Conservation (phyloP, 2,113 vertebrate genomes). For the Cebidichthys violaceus region DNA sequence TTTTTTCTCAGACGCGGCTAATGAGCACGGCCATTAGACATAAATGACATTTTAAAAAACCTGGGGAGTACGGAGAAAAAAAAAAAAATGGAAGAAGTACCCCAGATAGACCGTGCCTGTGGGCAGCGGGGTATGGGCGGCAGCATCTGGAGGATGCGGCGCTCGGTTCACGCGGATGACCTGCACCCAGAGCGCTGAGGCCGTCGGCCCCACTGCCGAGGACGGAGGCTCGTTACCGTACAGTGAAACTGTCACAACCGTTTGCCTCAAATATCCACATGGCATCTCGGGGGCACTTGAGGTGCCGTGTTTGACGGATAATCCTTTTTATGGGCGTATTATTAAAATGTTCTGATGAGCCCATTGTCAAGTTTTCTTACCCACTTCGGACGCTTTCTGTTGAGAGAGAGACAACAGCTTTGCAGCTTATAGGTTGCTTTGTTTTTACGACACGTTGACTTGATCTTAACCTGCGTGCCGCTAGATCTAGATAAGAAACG, state of each 20-base stretch:
- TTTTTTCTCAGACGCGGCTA: conserved; percentile 79
- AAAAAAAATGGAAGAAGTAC: conserved; percentile 66
- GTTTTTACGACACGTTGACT: background rate
- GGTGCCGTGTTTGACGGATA: conserved; percentile 23
- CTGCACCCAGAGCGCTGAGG: conserved; percentile 39
- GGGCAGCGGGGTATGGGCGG: conserved; percentile 45
- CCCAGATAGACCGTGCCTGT: conserved; percentile 47
- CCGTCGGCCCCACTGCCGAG: conserved; percentile 51
- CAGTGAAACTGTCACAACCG: conserved; percentile 28
- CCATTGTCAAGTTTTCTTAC: background rate
- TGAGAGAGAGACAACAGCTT: background rate
- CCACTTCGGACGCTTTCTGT: background rate
- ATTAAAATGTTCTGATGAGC: conserved; percentile 18
- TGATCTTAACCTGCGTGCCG: background rate
- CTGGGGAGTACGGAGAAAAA: conserved; percentile 64
- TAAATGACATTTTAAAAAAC: conserved; percentile 82
- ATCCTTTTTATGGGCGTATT: conserved; percentile 12
- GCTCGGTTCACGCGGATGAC: conserved; percentile 32
- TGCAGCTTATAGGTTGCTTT: background rate
- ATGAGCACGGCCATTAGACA: conserved; percentile 82
- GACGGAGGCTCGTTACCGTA: conserved; percentile 29
- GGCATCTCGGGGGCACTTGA: conserved; percentile 5
- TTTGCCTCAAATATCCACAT: conserved; percentile 20
- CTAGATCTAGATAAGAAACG: conserved; percentile 14
- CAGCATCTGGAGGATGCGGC: conserved; percentile 53